Percentiles rank a stretch among this genome's conserved stretches.
These are phyloP conservation scores for Malurus cyaneus DNA, from an alignment of 2,113 vertebrate species.

Conservation along the genomic window DNA sequence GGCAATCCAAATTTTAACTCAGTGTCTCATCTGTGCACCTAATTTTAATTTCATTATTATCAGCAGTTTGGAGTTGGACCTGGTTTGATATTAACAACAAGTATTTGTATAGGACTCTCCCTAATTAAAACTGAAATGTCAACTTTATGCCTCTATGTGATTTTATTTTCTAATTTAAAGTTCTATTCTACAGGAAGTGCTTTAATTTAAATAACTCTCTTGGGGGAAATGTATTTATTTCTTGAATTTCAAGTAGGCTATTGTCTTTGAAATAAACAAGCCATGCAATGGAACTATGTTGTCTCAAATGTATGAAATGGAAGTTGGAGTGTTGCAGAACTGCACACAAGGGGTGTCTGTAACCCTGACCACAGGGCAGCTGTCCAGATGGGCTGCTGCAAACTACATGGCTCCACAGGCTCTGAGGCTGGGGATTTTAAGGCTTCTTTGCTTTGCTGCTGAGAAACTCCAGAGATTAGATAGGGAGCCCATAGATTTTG, in stretches of 20 bases:
- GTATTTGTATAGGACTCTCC: constrained; percentile 66
- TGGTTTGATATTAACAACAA: constrained; percentile 68
- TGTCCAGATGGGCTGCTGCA: not conserved
- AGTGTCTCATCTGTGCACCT: constrained; percentile 49
- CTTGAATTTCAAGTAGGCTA: constrained; percentile 50
- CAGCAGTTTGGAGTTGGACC: constrained; percentile 47
- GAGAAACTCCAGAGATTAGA: not conserved
- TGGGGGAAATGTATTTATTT: constrained; percentile 6
- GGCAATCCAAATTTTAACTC: not conserved
- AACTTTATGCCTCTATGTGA: constrained; percentile 34
- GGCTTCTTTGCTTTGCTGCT: not conserved
- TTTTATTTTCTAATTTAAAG: constrained; percentile 57
- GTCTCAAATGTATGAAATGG: not conserved
- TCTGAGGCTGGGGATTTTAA: not conserved
- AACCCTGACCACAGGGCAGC: not conserved
- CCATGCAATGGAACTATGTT: not conserved
- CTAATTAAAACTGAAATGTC: constrained; percentile 81
- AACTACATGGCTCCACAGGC: not conserved
- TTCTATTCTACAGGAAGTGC: constrained; percentile 53
- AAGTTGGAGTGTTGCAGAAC: not conserved
- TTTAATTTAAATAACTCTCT: constrained; percentile 53
- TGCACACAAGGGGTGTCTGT: not conserved
- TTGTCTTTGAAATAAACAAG: constrained; percentile 4
- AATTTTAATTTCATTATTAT: constrained; percentile 59
- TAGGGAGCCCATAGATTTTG: not conserved